Evolutionary conservation across 2,888 invertebrate genomes (phyloP).

Genomic region (Blera fallax): DNA sequence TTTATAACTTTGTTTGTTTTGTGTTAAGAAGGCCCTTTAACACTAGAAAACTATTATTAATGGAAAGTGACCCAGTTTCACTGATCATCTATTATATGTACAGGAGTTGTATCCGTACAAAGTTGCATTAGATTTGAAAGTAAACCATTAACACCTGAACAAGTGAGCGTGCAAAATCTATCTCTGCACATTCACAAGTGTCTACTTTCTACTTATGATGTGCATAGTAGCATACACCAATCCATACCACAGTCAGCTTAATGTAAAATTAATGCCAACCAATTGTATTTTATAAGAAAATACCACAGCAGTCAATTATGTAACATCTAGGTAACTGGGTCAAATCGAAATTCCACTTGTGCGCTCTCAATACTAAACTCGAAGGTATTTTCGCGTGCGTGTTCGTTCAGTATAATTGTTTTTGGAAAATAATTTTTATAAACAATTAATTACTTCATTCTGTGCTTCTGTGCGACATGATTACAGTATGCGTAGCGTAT

Average conservation of each 20-base stretch:
- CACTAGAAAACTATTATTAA: no score
- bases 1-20: no score
- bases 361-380: neutral
- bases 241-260: neutral
- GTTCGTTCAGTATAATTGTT: neutral
- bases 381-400: slow-evolving; percentile 6
- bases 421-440: neutral
- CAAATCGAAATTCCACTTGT: slow-evolving; percentile 10
- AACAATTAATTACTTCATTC: neutral
- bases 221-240: neutral
- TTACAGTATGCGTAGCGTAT: neutral
- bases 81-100: no score
- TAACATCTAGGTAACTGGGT: slow-evolving; percentile 7
- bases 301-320: neutral
- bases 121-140: no score
- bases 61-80: no score
- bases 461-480: no score
- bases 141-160: no score
- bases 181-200: neutral
- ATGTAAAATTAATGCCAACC: neutral
- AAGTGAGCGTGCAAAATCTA: no score
- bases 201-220: neutral
- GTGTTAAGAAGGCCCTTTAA: no score
- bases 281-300: neutral
- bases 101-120: no score